Evolutionary conservation across 2,797 vertebrate species (phyloP), one percentile per base, ranked within the genome.

Genomic region (Micrastur ruficollis): DNA sequence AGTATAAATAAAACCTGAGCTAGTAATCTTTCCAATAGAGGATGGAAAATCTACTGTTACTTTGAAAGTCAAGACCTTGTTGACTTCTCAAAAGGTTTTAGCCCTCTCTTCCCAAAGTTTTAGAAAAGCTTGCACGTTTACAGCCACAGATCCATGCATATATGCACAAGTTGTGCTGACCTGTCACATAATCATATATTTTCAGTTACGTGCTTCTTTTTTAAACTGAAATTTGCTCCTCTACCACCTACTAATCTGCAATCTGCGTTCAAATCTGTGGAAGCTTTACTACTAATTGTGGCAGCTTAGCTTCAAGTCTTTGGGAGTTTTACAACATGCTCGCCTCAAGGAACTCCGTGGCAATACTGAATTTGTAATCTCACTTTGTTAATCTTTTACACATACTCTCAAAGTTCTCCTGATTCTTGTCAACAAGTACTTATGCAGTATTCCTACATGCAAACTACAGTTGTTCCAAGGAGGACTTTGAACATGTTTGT

Each of bases 391-490:
- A 65, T 88, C 31, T 59, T 93, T 85, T 91, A 61, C 62, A 56
- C 72, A 31, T 36, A 62, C 66, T 62, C 75, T 87, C 58, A 66
- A 81, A 90, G 65, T 38, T 81, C 55, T 81, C 67, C 76, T 66
- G 73, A 71, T 81, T 89, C 81, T 66, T 92, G 71, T 84, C 61
- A 84, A 66, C 61, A 76, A 83, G 71, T 74, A 75, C 85, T 91
- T 92, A 44, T 11, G 38, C 49, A 52, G n/a, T 81, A 81, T 93
- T 85, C 78, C 68, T 92, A 87, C 71, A 81, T 75, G 65, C 46
- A 95, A 91, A 85, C 73, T 63, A 71, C 58, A 46, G 59, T 89
- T 94, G 90, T 75, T 89, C 58, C 71, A 95, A 81, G 80, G 42
- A 94, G 55, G 66, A 61, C 83, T 95, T 89, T 59, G 58, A 93